These are phyloP conservation scores for Catamblyrhynchus diadema DNA, from an alignment of 2,797 vertebrate genomes.

Conservation along the genomic window DNA sequence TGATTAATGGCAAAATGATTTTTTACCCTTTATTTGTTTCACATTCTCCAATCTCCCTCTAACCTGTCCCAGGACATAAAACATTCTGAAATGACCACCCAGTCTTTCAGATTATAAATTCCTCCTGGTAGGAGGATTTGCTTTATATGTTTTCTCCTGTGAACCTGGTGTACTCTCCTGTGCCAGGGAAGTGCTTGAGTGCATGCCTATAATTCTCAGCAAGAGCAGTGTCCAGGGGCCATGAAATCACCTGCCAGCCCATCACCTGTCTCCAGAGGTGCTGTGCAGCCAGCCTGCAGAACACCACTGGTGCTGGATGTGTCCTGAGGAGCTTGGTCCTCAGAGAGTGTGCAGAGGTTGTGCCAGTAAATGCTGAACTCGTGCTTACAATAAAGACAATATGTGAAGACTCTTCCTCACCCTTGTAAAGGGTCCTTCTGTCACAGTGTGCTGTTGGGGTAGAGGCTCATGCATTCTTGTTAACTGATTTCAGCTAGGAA, in stretches of 20 bases:
- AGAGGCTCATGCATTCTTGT: not conserved
- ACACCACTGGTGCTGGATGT: not conserved
- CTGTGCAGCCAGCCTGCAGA: not conserved
- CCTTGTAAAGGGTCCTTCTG: not conserved
- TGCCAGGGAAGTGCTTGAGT: not conserved
- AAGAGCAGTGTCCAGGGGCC: not conserved
- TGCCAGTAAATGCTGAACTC: not conserved
- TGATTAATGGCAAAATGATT: not conserved
- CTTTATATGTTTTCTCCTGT: not conserved
- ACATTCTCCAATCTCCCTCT: not conserved
- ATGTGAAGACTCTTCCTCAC: not conserved
- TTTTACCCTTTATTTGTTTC: not conserved
- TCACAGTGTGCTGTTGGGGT: not conserved
- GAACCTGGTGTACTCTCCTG: not conserved
- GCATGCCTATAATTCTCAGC: not conserved
- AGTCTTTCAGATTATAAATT: not conserved
- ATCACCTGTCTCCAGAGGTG: not conserved
- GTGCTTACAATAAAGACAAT: not conserved
- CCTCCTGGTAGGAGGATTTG: not conserved
- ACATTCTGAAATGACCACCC: not conserved
- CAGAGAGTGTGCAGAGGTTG: not conserved
- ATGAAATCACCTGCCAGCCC: not conserved
- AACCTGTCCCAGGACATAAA: not conserved
- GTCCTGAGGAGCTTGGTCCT: not conserved
- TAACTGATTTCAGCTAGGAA: not conserved